Evolutionary conservation across 1,140 invertebrate genomes (phyloP), one percentile per base, ranked within the genome.

Genomic region (Lasaia peninsularis): DNA sequence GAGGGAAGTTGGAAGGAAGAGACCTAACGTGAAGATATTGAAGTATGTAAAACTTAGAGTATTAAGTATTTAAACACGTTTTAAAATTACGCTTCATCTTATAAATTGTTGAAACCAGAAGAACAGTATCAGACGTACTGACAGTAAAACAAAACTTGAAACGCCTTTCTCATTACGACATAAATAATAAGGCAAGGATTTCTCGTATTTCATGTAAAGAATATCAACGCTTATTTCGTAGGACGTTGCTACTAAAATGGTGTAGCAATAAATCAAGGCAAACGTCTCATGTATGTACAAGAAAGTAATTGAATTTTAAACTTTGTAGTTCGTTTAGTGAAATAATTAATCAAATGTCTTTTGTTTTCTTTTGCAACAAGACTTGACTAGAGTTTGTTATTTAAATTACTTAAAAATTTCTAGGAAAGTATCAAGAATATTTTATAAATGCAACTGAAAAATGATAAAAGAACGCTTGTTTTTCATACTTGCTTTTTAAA

Each of bases 121-220:
- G 54, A 60, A 58, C 34, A 34, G 31, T 21, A 44, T 34, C 32
- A 57, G 63, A 44, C 37, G 18, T 57, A 65, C 63, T 56, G 62
- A 56, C 62, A 57, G 63, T 60, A 65, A 60, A 65, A 65, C 58
- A 58, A 58, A 54, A 60, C 49, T 60, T 60, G 51, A 65, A 64
- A 63, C 61, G 40, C 54, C 59, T 65, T 20, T 33, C 63, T 65
- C 59, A 61, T 65, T 60, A 65, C 63, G 58, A 60, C 58, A 65
- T 65, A 57, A 65, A 65, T 65, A 65, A 65, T 65, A 65, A 65
- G 55, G 34, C 55, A 44, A 63, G 12, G 24, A 44, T 52, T 34
- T 52, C 32, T 58, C 35, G 24, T 20, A 34, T 55, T 58, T 33
- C 10, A 34, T 20, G 18, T 49, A 63, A 20, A 54, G 21, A n/a